These are phyloP conservation scores for Campylorhamphus procurvoides DNA, from an alignment of 2,113 vertebrate genomes.

Conservation along the genomic window DNA sequence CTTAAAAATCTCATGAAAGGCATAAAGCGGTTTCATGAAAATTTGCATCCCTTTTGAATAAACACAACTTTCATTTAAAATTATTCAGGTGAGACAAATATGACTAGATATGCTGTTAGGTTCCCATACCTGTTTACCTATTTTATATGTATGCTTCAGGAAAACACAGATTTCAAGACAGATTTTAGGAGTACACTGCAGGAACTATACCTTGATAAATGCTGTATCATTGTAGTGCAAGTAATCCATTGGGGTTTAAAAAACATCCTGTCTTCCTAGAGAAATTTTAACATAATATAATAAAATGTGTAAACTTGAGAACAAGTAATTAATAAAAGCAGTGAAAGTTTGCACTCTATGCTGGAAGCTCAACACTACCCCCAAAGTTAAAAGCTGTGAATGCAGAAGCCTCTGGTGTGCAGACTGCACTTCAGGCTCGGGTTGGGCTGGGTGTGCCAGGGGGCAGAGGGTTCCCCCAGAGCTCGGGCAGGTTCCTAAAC, in stretches of 20 bases:
- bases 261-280: not conserved
- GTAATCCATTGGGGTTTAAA: not conserved
- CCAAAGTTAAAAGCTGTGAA: not conserved
- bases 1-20: not conserved
- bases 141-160: not conserved
- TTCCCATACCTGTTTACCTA: not conserved
- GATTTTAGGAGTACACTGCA: not conserved
- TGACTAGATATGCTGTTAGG: not conserved
- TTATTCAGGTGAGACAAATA: not conserved
- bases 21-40: not conserved
- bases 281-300: not conserved
- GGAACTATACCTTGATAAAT: not conserved
- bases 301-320: constrained; percentile 8
- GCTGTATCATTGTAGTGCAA: not conserved
- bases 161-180: not conserved
- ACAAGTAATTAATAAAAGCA: constrained; percentile 33
- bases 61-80: not conserved
- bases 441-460: not conserved
- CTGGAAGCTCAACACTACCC: not conserved
- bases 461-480: not conserved
- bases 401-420: not conserved
- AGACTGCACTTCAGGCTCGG: not conserved
- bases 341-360: not conserved
- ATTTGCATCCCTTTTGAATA: not conserved
- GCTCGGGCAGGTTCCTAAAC: not conserved